Conservation (phyloP, 2,888 invertebrate species). For the Stenichneumon culpator region DNA sequence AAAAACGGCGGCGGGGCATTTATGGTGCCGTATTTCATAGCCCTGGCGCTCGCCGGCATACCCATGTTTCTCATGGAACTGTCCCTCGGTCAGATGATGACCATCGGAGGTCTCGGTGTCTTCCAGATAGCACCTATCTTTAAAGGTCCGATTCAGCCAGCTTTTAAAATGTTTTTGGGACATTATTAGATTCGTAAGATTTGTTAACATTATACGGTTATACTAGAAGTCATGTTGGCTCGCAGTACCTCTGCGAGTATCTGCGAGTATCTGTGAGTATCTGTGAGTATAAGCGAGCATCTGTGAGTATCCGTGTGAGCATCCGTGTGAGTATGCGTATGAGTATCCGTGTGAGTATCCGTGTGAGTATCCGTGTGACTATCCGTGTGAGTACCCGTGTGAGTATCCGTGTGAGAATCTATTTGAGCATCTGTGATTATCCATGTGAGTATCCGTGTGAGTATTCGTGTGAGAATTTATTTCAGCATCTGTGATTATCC, state of each 20-base stretch:
- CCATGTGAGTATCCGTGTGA: background rate
- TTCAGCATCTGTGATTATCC: no score
- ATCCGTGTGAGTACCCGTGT: no score
- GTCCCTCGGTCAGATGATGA: constrained; percentile 88
- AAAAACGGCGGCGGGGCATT: constrained; percentile 86
- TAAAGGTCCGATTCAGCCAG: constrained; percentile 83
- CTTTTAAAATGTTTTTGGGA: no score
- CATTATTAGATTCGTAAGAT: background rate
- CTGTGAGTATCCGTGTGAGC: background rate
- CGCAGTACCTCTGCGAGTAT: no score
- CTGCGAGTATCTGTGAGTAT: background rate
- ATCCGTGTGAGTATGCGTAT: no score
- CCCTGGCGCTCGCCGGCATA: constrained; percentile 87
- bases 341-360: no score
- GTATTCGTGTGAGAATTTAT: background rate
- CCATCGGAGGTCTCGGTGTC: constrained; percentile 86
- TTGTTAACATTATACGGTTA: background rate
- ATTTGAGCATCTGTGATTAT: background rate
- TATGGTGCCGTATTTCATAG: constrained; percentile 88
- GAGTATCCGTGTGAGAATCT: no score
- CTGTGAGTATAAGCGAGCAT: background rate
- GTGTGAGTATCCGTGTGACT: no score
- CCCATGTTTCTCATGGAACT: constrained; percentile 88
- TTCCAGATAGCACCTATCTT: constrained; percentile 87
- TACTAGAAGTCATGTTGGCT: no score